A percentile compares a stretch with the other conserved stretches of the same genome.
Evolutionary conservation across 2,113 vertebrate species (phyloP).

Genomic region (Sylvia atricapilla): DNA sequence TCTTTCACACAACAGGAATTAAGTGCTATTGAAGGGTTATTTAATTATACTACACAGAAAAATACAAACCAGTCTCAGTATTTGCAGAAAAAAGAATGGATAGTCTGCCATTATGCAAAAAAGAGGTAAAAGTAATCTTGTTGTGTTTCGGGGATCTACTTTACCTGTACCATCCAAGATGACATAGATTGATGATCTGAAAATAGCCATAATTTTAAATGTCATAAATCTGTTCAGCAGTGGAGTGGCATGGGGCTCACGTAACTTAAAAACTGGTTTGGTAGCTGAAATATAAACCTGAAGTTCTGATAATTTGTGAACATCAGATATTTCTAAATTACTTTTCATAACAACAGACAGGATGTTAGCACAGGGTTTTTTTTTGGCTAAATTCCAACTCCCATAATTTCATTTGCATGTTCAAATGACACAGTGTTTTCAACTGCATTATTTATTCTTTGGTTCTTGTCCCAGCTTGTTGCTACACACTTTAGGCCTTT

Average conservation of each 20-base stretch:
- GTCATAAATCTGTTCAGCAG: neutral
- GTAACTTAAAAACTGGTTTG: neutral
- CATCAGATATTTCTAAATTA: neutral
- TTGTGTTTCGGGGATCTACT: neutral
- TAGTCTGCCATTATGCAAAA: neutral
- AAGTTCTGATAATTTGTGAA: neutral
- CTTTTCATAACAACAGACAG: neutral
- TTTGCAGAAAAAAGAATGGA: neutral
- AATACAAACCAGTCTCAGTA: neutral
- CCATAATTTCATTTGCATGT: constrained; percentile 36
- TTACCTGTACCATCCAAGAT: neutral
- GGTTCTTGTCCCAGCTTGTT: neutral
- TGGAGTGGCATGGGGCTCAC: neutral
- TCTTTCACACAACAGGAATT: neutral
- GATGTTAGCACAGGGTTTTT: neutral
- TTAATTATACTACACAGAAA: neutral
- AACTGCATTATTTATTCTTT: neutral
- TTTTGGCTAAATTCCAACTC: neutral
- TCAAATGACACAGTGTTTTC: constrained; percentile 20
- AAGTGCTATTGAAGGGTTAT: neutral
- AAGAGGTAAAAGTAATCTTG: neutral
- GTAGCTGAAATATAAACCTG: neutral
- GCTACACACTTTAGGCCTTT: neutral
- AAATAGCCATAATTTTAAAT: neutral
- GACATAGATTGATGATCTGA: neutral